Percentiles rank a stretch among this genome's conserved stretches.
Evolutionary conservation across 2,888 invertebrate genomes (phyloP).

Genomic region (Carpatolechia fugitivella): DNA sequence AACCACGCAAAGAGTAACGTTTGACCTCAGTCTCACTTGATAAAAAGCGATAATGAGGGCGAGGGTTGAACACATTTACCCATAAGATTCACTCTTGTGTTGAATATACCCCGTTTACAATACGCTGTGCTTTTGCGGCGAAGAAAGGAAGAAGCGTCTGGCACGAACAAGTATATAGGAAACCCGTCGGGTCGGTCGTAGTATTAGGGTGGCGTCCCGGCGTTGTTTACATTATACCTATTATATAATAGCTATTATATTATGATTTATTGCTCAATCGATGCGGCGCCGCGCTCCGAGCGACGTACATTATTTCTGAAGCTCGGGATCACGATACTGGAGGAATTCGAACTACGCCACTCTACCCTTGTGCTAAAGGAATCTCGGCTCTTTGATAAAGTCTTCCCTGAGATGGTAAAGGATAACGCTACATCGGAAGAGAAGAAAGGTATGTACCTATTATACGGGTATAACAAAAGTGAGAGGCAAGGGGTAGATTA

Average conservation of each 20-base stretch:
- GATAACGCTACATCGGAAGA: neutral
- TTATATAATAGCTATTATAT: conserved; percentile 50
- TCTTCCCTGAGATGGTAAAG: conserved; percentile 10
- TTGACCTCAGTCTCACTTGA: no score
- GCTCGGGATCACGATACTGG: conserved; percentile 31
- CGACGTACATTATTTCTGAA: conserved; percentile 49
- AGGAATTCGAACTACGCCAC: conserved; percentile 65
- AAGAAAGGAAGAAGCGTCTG: no score
- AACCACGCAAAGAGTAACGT: no score
- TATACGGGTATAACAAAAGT: no score
- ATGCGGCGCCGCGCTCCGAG: conserved; percentile 43
- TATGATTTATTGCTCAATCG: conserved; percentile 75
- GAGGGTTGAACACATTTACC: no score
- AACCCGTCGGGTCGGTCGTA: neutral
- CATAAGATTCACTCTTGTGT: no score
- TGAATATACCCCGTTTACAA: no score
- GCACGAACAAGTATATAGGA: neutral
- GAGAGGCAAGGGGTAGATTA: no score
- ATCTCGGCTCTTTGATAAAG: conserved; percentile 61
- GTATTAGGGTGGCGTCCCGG: conserved; percentile 35
- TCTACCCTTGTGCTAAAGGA: conserved; percentile 50
- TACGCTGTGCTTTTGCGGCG: no score
- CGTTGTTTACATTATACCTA: conserved; percentile 68
- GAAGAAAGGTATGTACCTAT: no score
- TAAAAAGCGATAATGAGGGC: no score